Evolutionary conservation across 2,888 invertebrate species (phyloP).

Genomic region (Lordiphosa andalusiaca): DNA sequence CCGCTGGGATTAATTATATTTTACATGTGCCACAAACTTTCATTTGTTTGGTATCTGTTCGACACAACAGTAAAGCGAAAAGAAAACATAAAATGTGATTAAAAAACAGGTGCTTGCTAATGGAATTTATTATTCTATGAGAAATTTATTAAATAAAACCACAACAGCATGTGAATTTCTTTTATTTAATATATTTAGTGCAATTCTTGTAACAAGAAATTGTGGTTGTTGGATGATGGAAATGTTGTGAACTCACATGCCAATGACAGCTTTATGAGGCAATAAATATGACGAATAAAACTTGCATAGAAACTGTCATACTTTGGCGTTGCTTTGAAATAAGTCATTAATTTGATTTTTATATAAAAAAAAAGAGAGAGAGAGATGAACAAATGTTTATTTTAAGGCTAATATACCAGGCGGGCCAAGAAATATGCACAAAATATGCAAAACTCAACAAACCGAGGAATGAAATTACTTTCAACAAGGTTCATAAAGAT

Average conservation of each 20-base stretch:
- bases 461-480: conserved; percentile 45
- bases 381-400: conserved; percentile 22
- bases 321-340: conserved; percentile 16
- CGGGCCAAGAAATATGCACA: conserved; percentile 27
- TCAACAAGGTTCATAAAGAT: too few relatives aligned
- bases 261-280: conserved; percentile 31
- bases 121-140: too few relatives aligned
- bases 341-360: conserved; percentile 25
- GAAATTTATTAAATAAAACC: too few relatives aligned
- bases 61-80: too few relatives aligned
- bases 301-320: conserved; percentile 30
- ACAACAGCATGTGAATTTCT: too few relatives aligned
- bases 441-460: conserved; percentile 41
- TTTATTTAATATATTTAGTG: not conserved
- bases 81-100: too few relatives aligned
- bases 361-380: conserved; percentile 10
- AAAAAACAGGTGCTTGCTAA: too few relatives aligned
- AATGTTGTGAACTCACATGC: conserved; percentile 39
- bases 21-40: too few relatives aligned
- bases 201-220: conserved; percentile 6
- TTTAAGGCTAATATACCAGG: conserved; percentile 26
- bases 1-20: too few relatives aligned
- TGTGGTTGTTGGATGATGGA: not conserved
- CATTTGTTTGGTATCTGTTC: too few relatives aligned
- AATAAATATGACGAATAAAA: conserved; percentile 24